Conservation (phyloP, 2,888 invertebrate genomes). For the Microctonus hyperodae region DNA sequence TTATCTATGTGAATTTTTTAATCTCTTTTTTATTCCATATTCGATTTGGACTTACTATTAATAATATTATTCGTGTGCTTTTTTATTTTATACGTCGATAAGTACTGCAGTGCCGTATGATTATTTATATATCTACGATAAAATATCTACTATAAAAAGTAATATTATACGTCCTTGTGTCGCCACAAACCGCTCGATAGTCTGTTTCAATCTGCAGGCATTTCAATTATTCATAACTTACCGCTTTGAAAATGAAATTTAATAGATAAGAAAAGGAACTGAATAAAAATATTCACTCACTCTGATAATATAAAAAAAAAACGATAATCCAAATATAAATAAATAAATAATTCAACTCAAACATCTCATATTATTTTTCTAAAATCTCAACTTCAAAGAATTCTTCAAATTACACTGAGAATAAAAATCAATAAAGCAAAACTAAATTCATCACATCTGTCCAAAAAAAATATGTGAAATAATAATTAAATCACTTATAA, state of each 20-base stretch:
- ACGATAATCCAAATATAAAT: no score
- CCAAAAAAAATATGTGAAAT: no score
- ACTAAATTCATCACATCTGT: neutral
- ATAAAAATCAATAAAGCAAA: neutral
- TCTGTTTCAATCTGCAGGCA: neutral
- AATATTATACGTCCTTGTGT: neutral
- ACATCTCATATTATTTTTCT: no score
- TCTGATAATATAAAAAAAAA: neutral
- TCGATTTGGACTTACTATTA: no score
- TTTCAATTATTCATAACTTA: slow-evolving; percentile 4
- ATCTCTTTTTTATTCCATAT: no score
- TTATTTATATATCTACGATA: neutral
- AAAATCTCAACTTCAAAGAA: no score
- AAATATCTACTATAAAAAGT: neutral
- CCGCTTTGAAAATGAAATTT: neutral
- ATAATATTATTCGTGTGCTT: no score
- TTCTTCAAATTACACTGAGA: no score
- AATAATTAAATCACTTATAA: neutral
- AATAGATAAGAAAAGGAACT: neutral
- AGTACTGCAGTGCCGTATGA: neutral
- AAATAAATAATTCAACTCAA: neutral
- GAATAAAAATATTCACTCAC: neutral
- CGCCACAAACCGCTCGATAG: neutral
- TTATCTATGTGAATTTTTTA: no score
- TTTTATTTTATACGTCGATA: neutral